A percentile compares a stretch with the other conserved stretches of the same genome.
Evolutionary conservation across 1,140 invertebrate genomes (phyloP).

Genomic region (Phocides pigmalion): DNA sequence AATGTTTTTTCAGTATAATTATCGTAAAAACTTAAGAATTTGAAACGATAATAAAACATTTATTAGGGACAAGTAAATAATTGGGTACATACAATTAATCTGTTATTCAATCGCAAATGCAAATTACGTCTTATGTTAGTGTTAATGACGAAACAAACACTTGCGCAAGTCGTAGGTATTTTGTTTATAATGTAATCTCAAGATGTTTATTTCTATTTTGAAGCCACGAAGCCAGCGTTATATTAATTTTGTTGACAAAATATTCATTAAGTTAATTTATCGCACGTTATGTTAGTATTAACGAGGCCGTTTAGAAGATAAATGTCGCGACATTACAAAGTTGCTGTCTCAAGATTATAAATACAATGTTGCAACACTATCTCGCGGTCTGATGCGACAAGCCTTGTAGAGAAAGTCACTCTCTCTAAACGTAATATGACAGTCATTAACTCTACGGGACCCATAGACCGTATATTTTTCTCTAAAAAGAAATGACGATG

Average conservation of each 20-base stretch:
- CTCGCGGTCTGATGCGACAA: not conserved
- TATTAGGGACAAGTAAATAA: too few relatives aligned
- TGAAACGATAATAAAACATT: too few relatives aligned
- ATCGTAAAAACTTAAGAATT: too few relatives aligned
- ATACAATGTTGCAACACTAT: conserved; percentile 19
- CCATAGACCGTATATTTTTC: not conserved
- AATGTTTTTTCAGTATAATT: too few relatives aligned
- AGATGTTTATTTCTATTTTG: conserved; percentile 4
- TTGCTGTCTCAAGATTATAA: conserved; percentile 28
- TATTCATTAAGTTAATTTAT: conserved; percentile 32
- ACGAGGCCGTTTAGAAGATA: conserved; percentile 30
- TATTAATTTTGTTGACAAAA: conserved; percentile 32
- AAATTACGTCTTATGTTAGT: too few relatives aligned
- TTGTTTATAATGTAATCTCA: too few relatives aligned
- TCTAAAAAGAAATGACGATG: not conserved
- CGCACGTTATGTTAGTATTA: conserved; percentile 16
- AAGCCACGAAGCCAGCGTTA: not conserved
- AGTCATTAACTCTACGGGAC: conserved; percentile 9
- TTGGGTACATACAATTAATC: too few relatives aligned
- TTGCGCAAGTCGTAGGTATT: too few relatives aligned
- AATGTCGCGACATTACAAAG: conserved; percentile 24
- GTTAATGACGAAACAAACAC: too few relatives aligned
- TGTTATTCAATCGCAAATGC: too few relatives aligned
- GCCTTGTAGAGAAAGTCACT: conserved; percentile 30
- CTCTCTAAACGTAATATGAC: conserved; percentile 21